Evolutionary conservation across 1,140 invertebrate genomes (phyloP).

Genomic region (Panagrolaimus sp.): DNA sequence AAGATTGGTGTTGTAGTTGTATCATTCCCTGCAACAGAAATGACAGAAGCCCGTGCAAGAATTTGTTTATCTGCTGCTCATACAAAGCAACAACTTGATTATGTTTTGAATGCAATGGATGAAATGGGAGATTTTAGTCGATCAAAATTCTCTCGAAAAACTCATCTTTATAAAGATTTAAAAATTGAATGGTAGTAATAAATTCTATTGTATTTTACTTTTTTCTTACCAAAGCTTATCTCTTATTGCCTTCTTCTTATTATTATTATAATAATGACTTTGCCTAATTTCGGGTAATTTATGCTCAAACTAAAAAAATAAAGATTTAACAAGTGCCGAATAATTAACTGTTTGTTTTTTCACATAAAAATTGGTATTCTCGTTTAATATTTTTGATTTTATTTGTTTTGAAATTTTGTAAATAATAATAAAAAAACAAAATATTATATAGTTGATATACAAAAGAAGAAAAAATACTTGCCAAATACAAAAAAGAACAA

Average conservation of each 20-base stretch:
- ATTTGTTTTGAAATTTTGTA: not conserved
- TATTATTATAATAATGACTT: no score
- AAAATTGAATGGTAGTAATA: constrained; percentile 54
- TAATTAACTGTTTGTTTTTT: not conserved
- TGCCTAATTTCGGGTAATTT: no score
- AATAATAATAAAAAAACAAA: no score
- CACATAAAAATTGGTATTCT: no score
- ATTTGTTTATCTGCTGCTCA: constrained; percentile 94
- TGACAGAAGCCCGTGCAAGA: constrained; percentile 77
- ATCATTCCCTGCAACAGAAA: constrained; percentile 93
- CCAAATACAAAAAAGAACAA: no score
- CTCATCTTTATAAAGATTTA: constrained; percentile 48
- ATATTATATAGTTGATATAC: no score
- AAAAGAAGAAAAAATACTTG: no score
- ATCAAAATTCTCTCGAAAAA: constrained; percentile 49
- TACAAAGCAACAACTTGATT: constrained; percentile 88
- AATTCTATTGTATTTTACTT: no score
- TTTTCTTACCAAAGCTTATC: no score
- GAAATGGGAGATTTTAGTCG: constrained; percentile 47
- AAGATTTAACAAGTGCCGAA: not conserved
- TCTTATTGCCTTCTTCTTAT: no score
- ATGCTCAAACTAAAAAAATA: not conserved
- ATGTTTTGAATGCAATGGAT: constrained; percentile 61
- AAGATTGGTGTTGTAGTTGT: constrained; percentile 89
- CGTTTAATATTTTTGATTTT: not conserved